Evolutionary conservation across 2,797 vertebrate genomes (phyloP).

Genomic region (Acipenser ruthenus): DNA sequence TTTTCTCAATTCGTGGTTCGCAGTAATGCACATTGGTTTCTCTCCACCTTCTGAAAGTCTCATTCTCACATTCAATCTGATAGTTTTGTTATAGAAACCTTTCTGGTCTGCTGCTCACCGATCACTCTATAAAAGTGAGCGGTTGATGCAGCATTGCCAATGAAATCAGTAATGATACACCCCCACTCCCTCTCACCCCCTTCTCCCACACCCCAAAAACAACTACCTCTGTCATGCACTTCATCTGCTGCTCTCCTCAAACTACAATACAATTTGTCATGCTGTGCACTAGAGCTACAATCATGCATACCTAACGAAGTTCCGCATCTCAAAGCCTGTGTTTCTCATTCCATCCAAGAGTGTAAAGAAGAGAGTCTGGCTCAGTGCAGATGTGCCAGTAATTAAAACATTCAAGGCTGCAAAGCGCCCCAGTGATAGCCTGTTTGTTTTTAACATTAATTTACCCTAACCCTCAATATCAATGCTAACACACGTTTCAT

Average conservation of each 20-base stretch:
- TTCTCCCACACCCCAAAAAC: constrained; percentile 18
- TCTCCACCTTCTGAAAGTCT: too few relatives aligned
- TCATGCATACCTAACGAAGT: constrained; percentile 41
- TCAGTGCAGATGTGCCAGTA: constrained; percentile 40
- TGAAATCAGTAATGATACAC: neutral
- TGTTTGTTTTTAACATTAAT: constrained; percentile 20
- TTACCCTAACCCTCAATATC: constrained; percentile 20
- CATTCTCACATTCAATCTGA: too few relatives aligned
- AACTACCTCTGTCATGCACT: constrained; percentile 36
- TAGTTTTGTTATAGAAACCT: neutral
- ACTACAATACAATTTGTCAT: constrained; percentile 43
- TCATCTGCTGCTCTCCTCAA: constrained; percentile 37
- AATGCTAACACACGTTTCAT: constrained; percentile 29
- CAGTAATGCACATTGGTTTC: too few relatives aligned
- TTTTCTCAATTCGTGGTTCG: too few relatives aligned
- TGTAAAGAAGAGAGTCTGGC: constrained; percentile 38
- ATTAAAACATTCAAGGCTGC: constrained; percentile 31
- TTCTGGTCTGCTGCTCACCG: neutral
- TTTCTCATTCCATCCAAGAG: constrained; percentile 21
- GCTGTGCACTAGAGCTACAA: constrained; percentile 58
- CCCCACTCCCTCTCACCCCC: too few relatives aligned
- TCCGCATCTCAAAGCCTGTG: constrained; percentile 22
- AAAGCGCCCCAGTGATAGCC: constrained; percentile 43
- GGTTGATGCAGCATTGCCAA: neutral
- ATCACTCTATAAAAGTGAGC: neutral